Evolutionary conservation across 2,797 vertebrate genomes (phyloP).

Genomic region (Ptychobarbus kaznakovi): DNA sequence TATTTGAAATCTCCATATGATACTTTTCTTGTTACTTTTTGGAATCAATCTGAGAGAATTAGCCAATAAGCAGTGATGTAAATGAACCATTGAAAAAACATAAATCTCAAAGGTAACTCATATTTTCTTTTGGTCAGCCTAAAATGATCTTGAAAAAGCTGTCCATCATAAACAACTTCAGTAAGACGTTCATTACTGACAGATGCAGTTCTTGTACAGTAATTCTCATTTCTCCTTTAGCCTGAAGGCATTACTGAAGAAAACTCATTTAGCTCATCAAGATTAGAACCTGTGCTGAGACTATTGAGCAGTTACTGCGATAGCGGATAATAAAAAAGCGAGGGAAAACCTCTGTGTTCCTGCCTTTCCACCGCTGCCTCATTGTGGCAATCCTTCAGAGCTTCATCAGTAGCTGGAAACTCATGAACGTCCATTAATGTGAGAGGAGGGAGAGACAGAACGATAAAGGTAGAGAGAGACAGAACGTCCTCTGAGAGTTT

Average conservation of each 20-base stretch:
- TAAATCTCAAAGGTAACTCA: not conserved
- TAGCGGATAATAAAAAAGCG: constrained; percentile 28
- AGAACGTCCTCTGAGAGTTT: not conserved
- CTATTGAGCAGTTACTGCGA: constrained; percentile 30
- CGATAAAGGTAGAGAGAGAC: not conserved
- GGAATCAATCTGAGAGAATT: not conserved
- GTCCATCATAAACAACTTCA: not conserved
- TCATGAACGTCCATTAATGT: constrained; percentile 28
- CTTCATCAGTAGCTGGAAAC: constrained; percentile 31
- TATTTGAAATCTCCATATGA: not conserved
- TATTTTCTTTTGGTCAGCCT: not conserved
- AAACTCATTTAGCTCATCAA: constrained; percentile 15
- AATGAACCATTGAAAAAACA: not conserved
- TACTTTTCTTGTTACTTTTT: no score
- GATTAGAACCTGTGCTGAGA: constrained; percentile 28
- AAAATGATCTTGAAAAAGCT: not conserved
- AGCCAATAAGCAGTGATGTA: not conserved
- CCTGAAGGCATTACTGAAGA: not conserved
- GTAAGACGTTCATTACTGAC: not conserved
- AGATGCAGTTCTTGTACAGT: not conserved
- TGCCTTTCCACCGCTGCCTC: not conserved
- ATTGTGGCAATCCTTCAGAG: constrained; percentile 32
- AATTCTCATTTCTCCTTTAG: not conserved
- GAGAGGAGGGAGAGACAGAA: constrained; percentile 7
- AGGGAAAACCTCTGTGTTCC: not conserved